Percentiles rank a stretch among this genome's conserved stretches.
Conservation (phyloP, 2,113 vertebrate genomes). For the Pollimyrus isidori region DNA sequence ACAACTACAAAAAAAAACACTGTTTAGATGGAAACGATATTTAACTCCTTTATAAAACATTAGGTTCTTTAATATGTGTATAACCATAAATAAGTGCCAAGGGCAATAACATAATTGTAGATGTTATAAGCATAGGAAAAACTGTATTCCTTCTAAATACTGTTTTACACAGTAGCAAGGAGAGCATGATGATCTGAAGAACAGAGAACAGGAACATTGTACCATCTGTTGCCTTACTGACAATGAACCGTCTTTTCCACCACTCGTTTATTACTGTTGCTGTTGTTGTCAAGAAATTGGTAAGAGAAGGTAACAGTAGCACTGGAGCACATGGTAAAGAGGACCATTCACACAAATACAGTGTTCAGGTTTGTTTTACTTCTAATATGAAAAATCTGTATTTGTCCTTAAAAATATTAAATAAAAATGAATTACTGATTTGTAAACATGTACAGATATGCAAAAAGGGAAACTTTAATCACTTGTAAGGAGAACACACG, state of each 20-base stretch:
- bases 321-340: neutral
- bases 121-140: neutral
- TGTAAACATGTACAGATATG: conserved; percentile 33
- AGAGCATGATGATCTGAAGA: neutral
- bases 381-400: neutral
- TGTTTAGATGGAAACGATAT: conserved; percentile 69
- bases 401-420: neutral
- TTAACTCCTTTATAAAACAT: conserved; percentile 42
- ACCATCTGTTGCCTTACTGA: neutral
- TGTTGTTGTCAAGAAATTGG: neutral
- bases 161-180: neutral
- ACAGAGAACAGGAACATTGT: neutral
- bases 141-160: neutral
- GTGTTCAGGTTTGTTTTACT: neutral
- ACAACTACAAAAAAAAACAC: conserved; percentile 70
- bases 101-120: neutral
- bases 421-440: conserved; percentile 24
- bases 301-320: neutral
- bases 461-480: conserved; percentile 64
- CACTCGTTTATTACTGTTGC: neutral
- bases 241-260: neutral
- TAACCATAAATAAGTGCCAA: neutral
- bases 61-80: neutral
- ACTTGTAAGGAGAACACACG: conserved; percentile 69
- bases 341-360: neutral